Evolutionary conservation across 2,888 invertebrate genomes (phyloP).

Genomic region (Hydriomena furcata): DNA sequence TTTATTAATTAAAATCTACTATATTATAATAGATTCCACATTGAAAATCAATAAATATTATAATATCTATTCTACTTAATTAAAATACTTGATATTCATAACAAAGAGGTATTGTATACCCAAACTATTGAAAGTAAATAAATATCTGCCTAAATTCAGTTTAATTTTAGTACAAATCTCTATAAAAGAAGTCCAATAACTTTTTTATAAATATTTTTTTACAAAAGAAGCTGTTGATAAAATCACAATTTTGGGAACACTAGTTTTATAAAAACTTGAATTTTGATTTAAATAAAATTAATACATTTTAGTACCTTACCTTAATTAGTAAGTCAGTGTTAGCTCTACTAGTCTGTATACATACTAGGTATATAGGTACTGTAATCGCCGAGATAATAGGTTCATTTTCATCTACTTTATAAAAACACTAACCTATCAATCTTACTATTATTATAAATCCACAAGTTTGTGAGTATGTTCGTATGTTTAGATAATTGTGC

Average conservation of each 20-base stretch:
- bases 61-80: slow-evolving; percentile 12
- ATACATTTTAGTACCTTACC: not conserved
- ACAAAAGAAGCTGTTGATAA: not conserved
- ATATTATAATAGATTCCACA: slow-evolving; percentile 22
- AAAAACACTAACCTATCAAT: too few species aligned
- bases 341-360: too few species aligned
- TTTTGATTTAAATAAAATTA: not conserved
- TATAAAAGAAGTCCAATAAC: too few species aligned
- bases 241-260: not conserved
- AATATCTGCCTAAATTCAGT: not conserved
- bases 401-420: too few species aligned
- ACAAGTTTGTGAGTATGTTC: too few species aligned
- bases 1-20: slow-evolving; percentile 45
- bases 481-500: too few species aligned
- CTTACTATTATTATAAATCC: too few species aligned
- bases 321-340: too few species aligned
- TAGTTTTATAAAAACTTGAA: too few species aligned
- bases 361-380: too few species aligned
- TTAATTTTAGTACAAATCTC: not conserved
- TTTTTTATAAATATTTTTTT: too few species aligned
- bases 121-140: slow-evolving; percentile 36
- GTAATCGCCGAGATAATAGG: too few species aligned
- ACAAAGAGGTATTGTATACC: slow-evolving; percentile 51
- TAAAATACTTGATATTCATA: slow-evolving; percentile 33
- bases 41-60: slow-evolving; percentile 15